Evolutionary conservation across 2,113 vertebrate genomes (phyloP).

Genomic region (Mustela lutreola): DNA sequence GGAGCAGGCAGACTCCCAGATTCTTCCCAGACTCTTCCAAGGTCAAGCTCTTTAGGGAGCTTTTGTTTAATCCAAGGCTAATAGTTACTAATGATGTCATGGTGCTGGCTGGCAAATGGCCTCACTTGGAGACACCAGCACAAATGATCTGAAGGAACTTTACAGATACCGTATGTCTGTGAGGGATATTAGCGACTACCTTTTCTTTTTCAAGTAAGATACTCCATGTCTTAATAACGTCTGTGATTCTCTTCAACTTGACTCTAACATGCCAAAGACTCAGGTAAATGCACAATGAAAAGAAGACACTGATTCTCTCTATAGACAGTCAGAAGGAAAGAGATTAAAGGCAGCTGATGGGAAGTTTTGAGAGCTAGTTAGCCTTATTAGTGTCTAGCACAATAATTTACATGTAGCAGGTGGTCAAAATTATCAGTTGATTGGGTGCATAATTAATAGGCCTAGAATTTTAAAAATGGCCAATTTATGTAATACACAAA

Average conservation of each 20-base stretch:
- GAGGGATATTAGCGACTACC: neutral
- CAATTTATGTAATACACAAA: neutral
- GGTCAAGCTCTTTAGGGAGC: neutral
- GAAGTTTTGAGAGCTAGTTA: neutral
- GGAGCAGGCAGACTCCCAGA: neutral
- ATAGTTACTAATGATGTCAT: neutral
- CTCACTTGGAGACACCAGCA: neutral
- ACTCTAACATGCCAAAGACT: neutral
- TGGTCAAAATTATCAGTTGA: conserved; percentile 13
- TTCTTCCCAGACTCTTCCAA: neutral
- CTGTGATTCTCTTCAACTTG: neutral
- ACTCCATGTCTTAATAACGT: neutral
- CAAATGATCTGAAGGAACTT: neutral
- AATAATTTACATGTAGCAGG: neutral
- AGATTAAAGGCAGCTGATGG: neutral
- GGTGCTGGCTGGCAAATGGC: neutral
- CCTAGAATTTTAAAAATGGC: conserved; percentile 19
- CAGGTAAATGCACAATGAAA: neutral
- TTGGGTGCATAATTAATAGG: neutral
- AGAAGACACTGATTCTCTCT: neutral
- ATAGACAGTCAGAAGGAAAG: neutral
- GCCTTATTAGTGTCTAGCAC: neutral
- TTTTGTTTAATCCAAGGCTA: neutral
- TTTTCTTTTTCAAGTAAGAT: neutral
- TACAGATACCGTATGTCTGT: neutral